Evolutionary conservation across 2,888 invertebrate species (phyloP).

Genomic region (Melanophora roralis): DNA sequence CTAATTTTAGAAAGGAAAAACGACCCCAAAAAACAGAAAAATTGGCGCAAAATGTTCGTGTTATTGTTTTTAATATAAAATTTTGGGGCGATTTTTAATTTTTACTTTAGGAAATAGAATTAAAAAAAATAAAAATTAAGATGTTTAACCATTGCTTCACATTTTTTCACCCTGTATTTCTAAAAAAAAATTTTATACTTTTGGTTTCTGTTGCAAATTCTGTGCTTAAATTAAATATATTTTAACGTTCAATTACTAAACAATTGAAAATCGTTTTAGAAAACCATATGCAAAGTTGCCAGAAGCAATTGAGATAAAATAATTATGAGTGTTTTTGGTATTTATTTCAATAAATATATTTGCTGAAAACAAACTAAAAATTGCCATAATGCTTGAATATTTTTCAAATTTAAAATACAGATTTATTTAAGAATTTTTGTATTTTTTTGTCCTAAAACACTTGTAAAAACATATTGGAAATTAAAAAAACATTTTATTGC

Average conservation of each 20-base stretch:
- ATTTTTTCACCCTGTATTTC: too few relatives aligned
- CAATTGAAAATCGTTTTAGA: slow-evolving; percentile 47
- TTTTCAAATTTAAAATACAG: slow-evolving; percentile 41
- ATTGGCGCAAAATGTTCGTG: too few relatives aligned
- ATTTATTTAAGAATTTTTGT: not conserved
- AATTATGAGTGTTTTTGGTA: not conserved
- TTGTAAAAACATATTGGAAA: not conserved
- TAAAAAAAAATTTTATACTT: too few relatives aligned
- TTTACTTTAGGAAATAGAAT: too few relatives aligned
- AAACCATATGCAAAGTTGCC: not conserved
- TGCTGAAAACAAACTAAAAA: not conserved
- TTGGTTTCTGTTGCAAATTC: too few relatives aligned
- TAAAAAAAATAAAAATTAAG: too few relatives aligned
- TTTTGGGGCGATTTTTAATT: too few relatives aligned
- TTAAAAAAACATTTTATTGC: slow-evolving; percentile 18
- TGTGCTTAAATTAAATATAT: too few relatives aligned
- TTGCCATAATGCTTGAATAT: not conserved
- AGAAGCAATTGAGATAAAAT: slow-evolving; percentile 5
- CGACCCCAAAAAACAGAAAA: too few relatives aligned
- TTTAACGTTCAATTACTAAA: slow-evolving; percentile 29
- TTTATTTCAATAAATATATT: not conserved
- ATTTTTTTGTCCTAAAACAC: not conserved
- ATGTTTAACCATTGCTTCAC: too few relatives aligned
- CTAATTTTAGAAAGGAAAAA: too few relatives aligned
- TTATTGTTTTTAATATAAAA: too few relatives aligned